Conservation (phyloP, 35 echinoderm and acorn worm genomes). For the Patiria miniata region DNA sequence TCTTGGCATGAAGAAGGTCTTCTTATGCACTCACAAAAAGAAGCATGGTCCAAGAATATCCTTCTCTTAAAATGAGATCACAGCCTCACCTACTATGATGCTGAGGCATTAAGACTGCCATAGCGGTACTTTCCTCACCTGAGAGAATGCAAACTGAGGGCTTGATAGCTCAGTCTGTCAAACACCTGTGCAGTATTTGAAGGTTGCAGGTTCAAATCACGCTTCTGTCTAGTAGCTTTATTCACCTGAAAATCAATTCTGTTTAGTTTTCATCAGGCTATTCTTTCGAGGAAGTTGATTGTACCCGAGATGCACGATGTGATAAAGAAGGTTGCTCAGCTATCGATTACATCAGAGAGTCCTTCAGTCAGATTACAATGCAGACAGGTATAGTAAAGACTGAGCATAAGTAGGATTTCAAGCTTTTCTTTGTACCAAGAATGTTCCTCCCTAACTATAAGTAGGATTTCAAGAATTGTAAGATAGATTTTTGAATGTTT, state of each 20-base stretch:
- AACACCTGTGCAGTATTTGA: neutral
- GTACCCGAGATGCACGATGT: constrained; percentile 88
- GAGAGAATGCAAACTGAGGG: neutral
- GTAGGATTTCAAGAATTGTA: too few relatives aligned
- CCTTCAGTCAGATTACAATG: constrained; percentile 75
- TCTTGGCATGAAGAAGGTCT: too few relatives aligned
- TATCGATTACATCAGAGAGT: constrained; percentile 77
- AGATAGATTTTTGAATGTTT: too few relatives aligned
- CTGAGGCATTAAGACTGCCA: too few relatives aligned
- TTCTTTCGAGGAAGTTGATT: constrained; percentile 78
- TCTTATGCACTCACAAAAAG: too few relatives aligned
- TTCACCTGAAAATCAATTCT: neutral
- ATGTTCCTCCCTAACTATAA: too few relatives aligned
- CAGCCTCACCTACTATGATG: neutral
- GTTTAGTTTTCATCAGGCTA: constrained; percentile 62
- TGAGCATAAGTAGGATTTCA: too few relatives aligned
- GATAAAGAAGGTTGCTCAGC: constrained; percentile 79
- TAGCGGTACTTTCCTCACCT: too few relatives aligned
- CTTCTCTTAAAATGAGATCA: neutral
- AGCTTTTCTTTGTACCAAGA: too few relatives aligned
- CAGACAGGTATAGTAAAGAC: constrained; percentile 53
- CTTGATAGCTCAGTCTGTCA: neutral
- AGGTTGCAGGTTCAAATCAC: neutral
- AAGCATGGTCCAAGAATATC: neutral
- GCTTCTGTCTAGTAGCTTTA: neutral